Conservation (phyloP, 2,113 vertebrate species). For the Phocoena phocoena region DNA sequence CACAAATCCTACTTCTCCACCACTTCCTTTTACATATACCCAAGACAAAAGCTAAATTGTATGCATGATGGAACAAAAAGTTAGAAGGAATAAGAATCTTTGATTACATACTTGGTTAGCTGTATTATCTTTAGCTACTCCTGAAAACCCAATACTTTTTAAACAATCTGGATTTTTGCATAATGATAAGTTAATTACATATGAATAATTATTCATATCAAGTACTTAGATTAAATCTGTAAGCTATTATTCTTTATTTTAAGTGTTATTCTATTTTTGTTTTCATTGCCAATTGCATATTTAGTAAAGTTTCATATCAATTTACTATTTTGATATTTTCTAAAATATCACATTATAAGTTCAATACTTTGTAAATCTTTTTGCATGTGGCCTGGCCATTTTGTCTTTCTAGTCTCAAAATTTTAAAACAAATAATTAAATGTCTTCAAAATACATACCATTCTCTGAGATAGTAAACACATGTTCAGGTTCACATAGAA, state of each 20-base stretch:
- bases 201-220: neutral
- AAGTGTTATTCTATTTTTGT: neutral
- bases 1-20: neutral
- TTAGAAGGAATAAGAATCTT: neutral
- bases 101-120: neutral
- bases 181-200: neutral
- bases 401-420: neutral
- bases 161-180: neutral
- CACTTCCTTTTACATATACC: neutral
- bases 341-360: neutral
- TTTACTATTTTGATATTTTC: neutral
- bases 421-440: neutral
- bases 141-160: neutral
- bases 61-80: neutral
- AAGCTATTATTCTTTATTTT: neutral
- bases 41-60: neutral
- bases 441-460: neutral
- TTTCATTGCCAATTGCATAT: neutral
- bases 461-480: neutral
- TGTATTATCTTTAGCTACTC: neutral
- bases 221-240: neutral
- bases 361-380: neutral
- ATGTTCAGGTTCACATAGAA: neutral
- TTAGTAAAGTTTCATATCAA: neutral
- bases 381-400: neutral